A percentile compares a stretch with the other conserved stretches of the same genome.
phyloP scores from a whole-genome alignment of 2,113 vertebrate genomes.

The Muntiacus reevesi region DNA sequence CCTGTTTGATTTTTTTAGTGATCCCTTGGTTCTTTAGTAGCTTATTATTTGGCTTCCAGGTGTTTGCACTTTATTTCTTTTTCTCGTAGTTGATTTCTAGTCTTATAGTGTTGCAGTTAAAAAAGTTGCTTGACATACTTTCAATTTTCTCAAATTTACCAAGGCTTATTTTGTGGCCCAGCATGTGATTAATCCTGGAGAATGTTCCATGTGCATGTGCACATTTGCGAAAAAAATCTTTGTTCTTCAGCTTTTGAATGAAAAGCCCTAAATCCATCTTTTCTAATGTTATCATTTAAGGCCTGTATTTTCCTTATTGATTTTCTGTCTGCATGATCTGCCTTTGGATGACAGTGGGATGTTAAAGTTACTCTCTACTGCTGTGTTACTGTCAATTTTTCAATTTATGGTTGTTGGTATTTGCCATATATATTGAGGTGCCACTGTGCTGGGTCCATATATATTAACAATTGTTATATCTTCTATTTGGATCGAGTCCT shows the following conservation, averaged over 20 bases:
- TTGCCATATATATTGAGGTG: neutral
- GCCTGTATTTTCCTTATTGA: neutral
- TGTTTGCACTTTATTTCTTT: neutral
- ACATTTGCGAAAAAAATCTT: neutral
- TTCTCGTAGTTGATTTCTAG: neutral
- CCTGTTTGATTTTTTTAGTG: neutral
- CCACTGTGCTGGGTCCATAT: neutral
- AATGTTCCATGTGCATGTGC: neutral
- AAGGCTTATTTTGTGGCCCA: neutral
- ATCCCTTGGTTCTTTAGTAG: neutral
- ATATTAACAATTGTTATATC: neutral
- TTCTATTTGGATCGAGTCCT: neutral
- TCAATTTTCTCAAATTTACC: neutral
- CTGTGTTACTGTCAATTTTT: neutral
- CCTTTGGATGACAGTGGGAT: neutral
- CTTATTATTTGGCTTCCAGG: neutral
- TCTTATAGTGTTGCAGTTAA: neutral
- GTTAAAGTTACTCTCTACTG: neutral
- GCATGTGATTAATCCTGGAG: neutral
- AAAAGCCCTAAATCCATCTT: neutral
- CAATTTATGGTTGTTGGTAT: neutral
- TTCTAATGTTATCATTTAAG: neutral
- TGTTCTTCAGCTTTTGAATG: neutral
- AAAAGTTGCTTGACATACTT: neutral
- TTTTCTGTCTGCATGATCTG: neutral